Evolutionary conservation across 2,797 vertebrate genomes (phyloP).

Genomic region (Morus bassanus): DNA sequence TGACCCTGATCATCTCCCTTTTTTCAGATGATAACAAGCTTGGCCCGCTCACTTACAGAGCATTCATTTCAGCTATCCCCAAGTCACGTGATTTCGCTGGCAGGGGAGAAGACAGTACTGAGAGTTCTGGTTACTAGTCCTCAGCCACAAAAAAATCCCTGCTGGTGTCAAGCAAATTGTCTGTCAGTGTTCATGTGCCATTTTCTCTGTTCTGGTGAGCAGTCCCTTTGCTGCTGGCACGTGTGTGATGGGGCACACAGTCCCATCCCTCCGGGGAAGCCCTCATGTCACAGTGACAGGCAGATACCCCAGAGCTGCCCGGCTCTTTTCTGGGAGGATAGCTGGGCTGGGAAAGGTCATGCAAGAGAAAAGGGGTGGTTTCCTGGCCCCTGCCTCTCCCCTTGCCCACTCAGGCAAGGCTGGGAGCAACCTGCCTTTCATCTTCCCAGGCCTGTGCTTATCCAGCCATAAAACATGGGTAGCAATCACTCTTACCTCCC

Average conservation of each 20-base stretch:
- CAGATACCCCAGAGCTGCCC: neutral
- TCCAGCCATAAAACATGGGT: neutral
- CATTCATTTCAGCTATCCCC: neutral
- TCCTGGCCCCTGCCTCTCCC: neutral
- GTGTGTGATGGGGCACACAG: neutral
- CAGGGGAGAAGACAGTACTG: neutral
- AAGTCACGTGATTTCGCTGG: accelerated
- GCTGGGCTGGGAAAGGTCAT: neutral
- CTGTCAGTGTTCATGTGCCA: accelerated
- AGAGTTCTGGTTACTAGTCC: neutral
- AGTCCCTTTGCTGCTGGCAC: neutral
- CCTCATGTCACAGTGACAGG: neutral
- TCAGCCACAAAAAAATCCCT: neutral
- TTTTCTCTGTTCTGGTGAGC: neutral
- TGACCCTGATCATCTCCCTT: neutral
- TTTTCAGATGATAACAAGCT: neutral
- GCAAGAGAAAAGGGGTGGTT: neutral
- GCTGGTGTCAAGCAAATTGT: neutral
- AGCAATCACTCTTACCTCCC: neutral
- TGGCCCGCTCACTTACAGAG: neutral
- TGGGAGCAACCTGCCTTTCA: neutral
- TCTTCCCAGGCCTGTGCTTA: neutral
- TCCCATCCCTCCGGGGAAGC: neutral
- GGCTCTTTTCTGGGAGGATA: neutral
- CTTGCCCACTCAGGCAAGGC: neutral